phyloP scores from a whole-genome alignment of 2,888 invertebrate species.

The Netelia melanura region DNA sequence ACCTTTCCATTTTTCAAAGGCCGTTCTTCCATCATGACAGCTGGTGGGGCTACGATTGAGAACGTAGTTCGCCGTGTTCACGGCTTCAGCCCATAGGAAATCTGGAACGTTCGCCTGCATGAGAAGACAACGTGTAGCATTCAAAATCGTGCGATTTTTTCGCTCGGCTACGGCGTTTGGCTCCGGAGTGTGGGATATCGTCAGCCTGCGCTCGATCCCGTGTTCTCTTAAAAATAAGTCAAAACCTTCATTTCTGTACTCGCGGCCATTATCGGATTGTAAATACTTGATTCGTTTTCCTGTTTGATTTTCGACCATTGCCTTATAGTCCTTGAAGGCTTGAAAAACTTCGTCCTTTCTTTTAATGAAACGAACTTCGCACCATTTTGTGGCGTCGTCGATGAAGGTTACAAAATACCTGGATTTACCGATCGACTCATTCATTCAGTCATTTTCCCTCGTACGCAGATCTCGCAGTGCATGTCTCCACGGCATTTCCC shows the following conservation, averaged over 20 bases:
- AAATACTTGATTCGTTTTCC: conserved; percentile 65
- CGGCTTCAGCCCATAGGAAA: conserved; percentile 41
- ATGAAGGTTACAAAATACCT: conserved; percentile 69
- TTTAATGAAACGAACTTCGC: conserved; percentile 62
- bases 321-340: conserved; percentile 65
- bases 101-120: conserved; percentile 12
- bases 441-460: conserved; percentile 4
- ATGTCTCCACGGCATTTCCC: too few relatives aligned
- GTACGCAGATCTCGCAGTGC: too few relatives aligned
- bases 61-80: conserved; percentile 19
- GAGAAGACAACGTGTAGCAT: conserved; percentile 41
- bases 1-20: conserved; percentile 34
- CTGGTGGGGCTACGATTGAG: conserved; percentile 22
- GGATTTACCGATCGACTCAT: conserved; percentile 54
- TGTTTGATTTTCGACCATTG: conserved; percentile 65
- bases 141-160: conserved; percentile 39
- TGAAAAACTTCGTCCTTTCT: conserved; percentile 63
- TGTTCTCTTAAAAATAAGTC: conserved; percentile 25
- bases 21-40: conserved; percentile 5
- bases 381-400: conserved; percentile 68
- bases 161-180: conserved; percentile 50
- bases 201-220: conserved; percentile 40
- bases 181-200: conserved; percentile 38
- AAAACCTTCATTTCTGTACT: conserved; percentile 60
- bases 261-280: conserved; percentile 67